Base-by-base conservation (phyloP, 2,797 vertebrate genomes). In the Chelidonichthys spinosus region DNA sequence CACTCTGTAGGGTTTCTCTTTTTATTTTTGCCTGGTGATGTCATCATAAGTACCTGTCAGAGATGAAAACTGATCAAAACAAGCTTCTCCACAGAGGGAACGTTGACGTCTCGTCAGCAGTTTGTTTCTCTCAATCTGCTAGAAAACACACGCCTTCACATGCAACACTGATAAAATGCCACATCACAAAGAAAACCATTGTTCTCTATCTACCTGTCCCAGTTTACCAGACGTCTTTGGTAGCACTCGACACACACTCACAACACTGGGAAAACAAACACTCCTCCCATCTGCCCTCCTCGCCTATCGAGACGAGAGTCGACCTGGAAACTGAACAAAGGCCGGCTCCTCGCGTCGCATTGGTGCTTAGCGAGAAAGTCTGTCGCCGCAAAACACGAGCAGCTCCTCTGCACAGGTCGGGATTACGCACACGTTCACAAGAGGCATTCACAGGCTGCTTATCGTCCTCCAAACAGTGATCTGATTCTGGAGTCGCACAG, bases 271-370 rank as follows among this genome's bases (percentile, higher is more conserved):
- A 85, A 90, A 91, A 91, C 85, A 92, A 90, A 90, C 82, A 79
- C 63, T 62, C 56, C 15, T 84, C 69, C 84, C 84, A 88, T 87
- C 79, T 81, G 68, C 43, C 60, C 74, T 91, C 82, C 77, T 86
- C 43, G 18, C 89, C 87, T 72, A 90, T 89, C 82, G 61, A 79
- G 81, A 91, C 82, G 76, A 79, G 68, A 87, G 86, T 79, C 79
- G 72, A 90, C 83, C 90, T 90, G 83, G 86, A 89, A 85, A 72
- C 10, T 1, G 70, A 91, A 90, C 87, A 90, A 89, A 92, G 81
- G 17, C 56, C 42, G 9, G 59, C 65, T 74, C 74, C 64, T 79
- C 53, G 40, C 73, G 69, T 56, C n/a, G 9, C 50, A 68, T 63
- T 72, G 69, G 88, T 81, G 71, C 87, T 86, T 81, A 69, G 78